phyloP scores from a whole-genome alignment of 1,140 invertebrate genomes.

The Diorhabda carinulata region DNA sequence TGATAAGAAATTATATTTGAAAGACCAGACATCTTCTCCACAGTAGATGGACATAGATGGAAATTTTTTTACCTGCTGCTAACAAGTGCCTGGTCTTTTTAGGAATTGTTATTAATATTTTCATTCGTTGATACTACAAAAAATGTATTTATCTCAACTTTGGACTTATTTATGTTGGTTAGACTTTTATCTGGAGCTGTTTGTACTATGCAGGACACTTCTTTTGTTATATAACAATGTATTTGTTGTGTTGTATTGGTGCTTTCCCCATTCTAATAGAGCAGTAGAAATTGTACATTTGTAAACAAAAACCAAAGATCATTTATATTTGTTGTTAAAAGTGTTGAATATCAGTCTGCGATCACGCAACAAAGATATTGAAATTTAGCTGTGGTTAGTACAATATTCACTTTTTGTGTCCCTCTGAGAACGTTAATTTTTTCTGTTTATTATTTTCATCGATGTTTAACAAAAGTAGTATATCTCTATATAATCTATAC shows the following conservation, averaged over 20 bases:
- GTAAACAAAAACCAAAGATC: conserved; percentile 1
- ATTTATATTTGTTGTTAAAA: conserved; percentile 1
- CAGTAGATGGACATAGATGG: too few species aligned
- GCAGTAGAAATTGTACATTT: conserved; percentile 13
- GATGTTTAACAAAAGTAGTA: too few species aligned
- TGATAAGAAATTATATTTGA: too few species aligned
- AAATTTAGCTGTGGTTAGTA: not conserved
- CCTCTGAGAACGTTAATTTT: not conserved
- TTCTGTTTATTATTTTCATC: not conserved
- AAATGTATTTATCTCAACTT: too few species aligned
- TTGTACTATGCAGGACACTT: conserved; percentile 23
- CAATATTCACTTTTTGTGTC: not conserved
- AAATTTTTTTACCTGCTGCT: too few species aligned
- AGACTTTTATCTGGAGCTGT: conserved; percentile 3
- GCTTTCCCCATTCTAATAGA: conserved; percentile 39
- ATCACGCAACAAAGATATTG: not conserved
- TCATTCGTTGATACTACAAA: too few species aligned
- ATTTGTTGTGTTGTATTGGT: conserved; percentile 39
- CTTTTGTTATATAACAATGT: conserved; percentile 21
- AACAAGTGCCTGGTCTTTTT: too few species aligned
- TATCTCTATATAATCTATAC: too few species aligned
- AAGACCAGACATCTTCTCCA: too few species aligned
- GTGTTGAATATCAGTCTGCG: conserved; percentile 1
- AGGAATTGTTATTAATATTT: too few species aligned
- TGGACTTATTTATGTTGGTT: too few species aligned